A percentile compares a stretch with the other conserved stretches of the same genome.
Conservation (phyloP, 2,113 vertebrate species). For the Perca flavescens region DNA sequence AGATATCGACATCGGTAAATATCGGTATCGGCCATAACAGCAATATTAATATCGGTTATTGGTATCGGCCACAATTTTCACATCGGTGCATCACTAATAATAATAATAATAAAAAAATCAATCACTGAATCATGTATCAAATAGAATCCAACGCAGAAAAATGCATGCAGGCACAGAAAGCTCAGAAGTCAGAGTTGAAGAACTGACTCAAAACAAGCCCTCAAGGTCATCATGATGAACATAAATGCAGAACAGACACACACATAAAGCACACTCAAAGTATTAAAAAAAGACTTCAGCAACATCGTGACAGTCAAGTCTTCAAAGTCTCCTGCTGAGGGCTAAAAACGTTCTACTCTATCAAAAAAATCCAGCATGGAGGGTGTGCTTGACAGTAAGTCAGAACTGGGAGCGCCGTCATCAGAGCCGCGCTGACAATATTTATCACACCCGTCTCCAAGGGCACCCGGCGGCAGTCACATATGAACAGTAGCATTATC, state of each 20-base stretch:
- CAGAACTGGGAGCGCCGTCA: conserved; percentile 36
- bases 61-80: too few species aligned
- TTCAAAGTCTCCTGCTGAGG: conserved; percentile 39
- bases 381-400: conserved; percentile 30
- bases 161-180: neutral
- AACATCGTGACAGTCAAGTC: neutral
- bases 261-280: conserved; percentile 1
- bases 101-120: too few species aligned
- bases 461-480: conserved; percentile 42
- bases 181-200: neutral
- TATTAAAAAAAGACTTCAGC: conserved; percentile 2
- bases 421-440: conserved; percentile 34
- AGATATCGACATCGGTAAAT: too few species aligned
- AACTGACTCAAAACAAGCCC: neutral
- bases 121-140: neutral
- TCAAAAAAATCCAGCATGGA: conserved; percentile 21
- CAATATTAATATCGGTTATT: too few species aligned
- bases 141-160: neutral
- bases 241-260: neutral
- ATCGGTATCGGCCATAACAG: too few species aligned
- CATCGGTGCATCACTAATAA: too few species aligned
- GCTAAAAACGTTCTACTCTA: conserved; percentile 13
- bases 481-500: conserved; percentile 44
- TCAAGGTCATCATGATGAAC: conserved; percentile 19
- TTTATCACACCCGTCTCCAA: conserved; percentile 55